Evolutionary conservation across 2,113 vertebrate genomes (phyloP).

Genomic region (Platysternon megacephalum): DNA sequence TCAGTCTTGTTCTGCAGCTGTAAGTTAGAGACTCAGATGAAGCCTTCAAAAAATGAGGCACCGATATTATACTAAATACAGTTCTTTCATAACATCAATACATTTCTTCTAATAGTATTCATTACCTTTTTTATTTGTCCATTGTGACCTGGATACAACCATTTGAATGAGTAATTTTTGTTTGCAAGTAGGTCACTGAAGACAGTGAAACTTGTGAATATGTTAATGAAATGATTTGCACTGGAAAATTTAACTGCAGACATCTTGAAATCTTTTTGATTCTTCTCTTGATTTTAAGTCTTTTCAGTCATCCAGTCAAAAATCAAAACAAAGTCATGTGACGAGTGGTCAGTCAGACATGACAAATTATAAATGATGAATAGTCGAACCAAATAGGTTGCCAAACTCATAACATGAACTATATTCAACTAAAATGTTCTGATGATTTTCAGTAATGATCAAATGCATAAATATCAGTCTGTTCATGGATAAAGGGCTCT

Average conservation of each 20-base stretch:
- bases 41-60: background rate
- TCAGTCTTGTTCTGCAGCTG: background rate
- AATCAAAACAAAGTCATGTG: background rate
- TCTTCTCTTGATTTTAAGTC: background rate
- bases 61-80: background rate
- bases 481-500: background rate
- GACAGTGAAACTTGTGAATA: background rate
- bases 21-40: background rate
- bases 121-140: background rate
- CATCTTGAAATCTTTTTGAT: background rate
- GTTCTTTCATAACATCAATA: background rate
- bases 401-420: background rate
- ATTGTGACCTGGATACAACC: background rate
- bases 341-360: background rate
- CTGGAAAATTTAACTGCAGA: background rate
- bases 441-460: background rate
- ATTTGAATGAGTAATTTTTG: background rate
- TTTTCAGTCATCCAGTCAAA: background rate
- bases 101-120: background rate
- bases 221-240: background rate
- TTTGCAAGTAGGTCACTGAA: background rate
- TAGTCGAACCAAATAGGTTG: background rate
- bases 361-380: background rate
- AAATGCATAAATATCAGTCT: background rate
- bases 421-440: background rate